A percentile compares a stretch with the other conserved stretches of the same genome.
phyloP scores from a whole-genome alignment of 2,797 vertebrate species.

The Helostoma temminkii region DNA sequence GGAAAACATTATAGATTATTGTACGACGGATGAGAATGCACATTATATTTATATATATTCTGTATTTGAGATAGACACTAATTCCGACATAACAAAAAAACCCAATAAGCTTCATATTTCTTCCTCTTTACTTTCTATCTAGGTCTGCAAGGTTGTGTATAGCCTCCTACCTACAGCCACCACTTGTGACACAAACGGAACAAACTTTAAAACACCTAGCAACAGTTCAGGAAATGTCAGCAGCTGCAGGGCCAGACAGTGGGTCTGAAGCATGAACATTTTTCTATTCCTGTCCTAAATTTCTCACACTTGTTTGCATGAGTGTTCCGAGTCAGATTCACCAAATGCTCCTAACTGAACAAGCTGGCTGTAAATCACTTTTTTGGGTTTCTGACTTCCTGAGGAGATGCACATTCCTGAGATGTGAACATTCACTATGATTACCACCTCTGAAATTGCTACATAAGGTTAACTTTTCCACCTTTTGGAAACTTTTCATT shows the following conservation, averaged over 20 bases:
- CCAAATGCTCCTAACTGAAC: neutral
- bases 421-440: too few relatives aligned
- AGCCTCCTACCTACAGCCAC: slow-evolving; percentile 10
- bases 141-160: neutral
- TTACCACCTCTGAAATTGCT: too few relatives aligned
- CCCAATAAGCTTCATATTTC: neutral
- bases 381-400: too few relatives aligned
- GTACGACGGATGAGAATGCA: neutral
- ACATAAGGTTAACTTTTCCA: too few relatives aligned
- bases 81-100: too few relatives aligned
- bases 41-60: neutral
- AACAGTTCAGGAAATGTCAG: slow-evolving; percentile 42
- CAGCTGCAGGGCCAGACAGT: slow-evolving; percentile 22
- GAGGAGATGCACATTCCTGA: too few relatives aligned
- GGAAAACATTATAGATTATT: too few relatives aligned
- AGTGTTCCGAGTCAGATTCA: neutral
- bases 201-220: slow-evolving; percentile 36
- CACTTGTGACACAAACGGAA: slow-evolving; percentile 43
- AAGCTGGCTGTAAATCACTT: too few relatives aligned
- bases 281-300: too few relatives aligned
- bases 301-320: too few relatives aligned
- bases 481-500: too few relatives aligned
- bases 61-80: neutral
- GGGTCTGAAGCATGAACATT: neutral
- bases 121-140: neutral